Percentiles rank a stretch among this genome's conserved stretches.
These are phyloP conservation scores for Mugil cephalus DNA, from an alignment of 2,113 vertebrate genomes.

Conservation along the genomic window DNA sequence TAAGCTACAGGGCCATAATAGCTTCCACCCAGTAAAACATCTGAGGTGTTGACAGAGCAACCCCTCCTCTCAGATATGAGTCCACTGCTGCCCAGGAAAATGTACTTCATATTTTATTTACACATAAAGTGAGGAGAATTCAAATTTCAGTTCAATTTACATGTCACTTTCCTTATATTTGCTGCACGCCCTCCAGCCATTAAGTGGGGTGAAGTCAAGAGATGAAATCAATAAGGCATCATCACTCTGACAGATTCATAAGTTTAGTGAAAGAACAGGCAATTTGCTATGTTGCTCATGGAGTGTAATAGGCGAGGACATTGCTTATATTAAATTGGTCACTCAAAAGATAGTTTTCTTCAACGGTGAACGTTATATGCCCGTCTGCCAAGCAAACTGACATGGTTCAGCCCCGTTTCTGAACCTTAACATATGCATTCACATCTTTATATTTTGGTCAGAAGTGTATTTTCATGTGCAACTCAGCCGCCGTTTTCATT, in stretches of 20 bases:
- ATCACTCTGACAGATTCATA: not conserved
- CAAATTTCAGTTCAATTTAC: not conserved
- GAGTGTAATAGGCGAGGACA: not conserved
- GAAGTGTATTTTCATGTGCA: slow-evolving; percentile 26
- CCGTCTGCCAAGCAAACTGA: not conserved
- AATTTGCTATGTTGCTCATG: slow-evolving; percentile 7
- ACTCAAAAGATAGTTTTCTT: slow-evolving; percentile 1
- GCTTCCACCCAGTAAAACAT: not conserved
- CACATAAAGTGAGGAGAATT: not conserved
- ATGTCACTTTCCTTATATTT: not conserved
- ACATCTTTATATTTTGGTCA: slow-evolving; percentile 47
- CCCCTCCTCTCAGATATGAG: not conserved
- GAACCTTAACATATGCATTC: not conserved
- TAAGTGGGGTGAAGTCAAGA: slow-evolving; percentile 1
- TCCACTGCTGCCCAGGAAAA: not conserved
- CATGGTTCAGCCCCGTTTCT: not conserved
- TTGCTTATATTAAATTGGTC: slow-evolving; percentile 1
- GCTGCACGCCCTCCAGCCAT: not conserved
- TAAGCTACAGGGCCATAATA: not conserved
- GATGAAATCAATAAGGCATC: slow-evolving; percentile 8
- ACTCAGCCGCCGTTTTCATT: slow-evolving; percentile 13
- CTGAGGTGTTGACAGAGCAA: not conserved
- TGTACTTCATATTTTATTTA: not conserved
- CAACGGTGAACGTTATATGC: not conserved
- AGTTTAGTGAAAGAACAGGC: not conserved